phyloP scores from a whole-genome alignment of 1,140 invertebrate species.

The Rhagoletis zephyria region DNA sequence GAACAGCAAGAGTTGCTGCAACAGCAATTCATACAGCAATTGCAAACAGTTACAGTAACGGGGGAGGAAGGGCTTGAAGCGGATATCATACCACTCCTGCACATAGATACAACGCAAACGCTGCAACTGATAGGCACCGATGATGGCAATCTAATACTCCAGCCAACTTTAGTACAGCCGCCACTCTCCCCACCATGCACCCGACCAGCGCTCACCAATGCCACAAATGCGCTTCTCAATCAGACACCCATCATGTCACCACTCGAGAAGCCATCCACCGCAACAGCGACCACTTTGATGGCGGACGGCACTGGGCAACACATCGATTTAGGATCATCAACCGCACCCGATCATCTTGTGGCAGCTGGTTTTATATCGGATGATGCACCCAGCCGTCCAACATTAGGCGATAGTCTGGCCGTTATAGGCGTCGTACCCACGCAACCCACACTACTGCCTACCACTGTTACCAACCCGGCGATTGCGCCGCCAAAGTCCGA shows the following conservation, averaged over 20 bases:
- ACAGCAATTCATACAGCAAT: conserved; percentile 32
- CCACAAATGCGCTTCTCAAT: conserved; percentile 82
- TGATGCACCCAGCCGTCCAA: conserved; percentile 65
- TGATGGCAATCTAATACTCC: conserved; percentile 43
- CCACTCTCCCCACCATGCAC: conserved; percentile 60
- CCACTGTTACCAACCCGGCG: conserved; percentile 80
- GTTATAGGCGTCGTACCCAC: conserved; percentile 76
- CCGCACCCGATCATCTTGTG: conserved; percentile 48
- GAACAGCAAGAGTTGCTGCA: conserved; percentile 45
- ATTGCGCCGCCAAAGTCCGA: conserved; percentile 74
- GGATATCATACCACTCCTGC: conserved; percentile 61
- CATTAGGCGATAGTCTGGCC: conserved; percentile 75
- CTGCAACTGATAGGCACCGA: conserved; percentile 54
- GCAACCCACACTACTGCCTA: conserved; percentile 77
- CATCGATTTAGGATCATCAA: conserved; percentile 10
- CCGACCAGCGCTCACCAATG: conserved; percentile 71
- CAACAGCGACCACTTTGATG: conserved; percentile 60
- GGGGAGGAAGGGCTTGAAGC: conserved; percentile 73
- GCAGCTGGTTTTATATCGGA: conserved; percentile 29
- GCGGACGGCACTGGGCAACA: background rate
- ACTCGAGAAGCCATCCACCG: conserved; percentile 79
- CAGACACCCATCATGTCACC: conserved; percentile 86
- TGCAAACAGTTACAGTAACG: conserved; percentile 51
- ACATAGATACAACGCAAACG: conserved; percentile 64
- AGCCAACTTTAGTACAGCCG: conserved; percentile 13